Base-by-base conservation (phyloP, 2,113 vertebrate species). In the Boleophthalmus pectinirostris region DNA sequence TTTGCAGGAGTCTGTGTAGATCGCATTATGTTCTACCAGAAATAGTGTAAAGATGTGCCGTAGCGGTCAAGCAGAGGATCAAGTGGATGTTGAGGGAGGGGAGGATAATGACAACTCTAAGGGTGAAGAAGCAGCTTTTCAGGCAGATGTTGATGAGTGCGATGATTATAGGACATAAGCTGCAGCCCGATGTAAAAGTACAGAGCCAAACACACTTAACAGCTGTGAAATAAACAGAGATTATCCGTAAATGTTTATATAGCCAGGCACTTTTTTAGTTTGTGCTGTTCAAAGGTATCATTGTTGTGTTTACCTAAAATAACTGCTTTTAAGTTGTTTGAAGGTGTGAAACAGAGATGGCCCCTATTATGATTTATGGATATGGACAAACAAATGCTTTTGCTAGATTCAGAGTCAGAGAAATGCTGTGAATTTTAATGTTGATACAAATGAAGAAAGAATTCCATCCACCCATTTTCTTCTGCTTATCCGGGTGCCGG, bases 31-130 rank as follows among this genome's bases (percentile, higher is more conserved):
- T 38, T 43, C 73, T 58, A 47, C 16, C 16, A 79, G 72, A 76
- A 69, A 69, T 63, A 81, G 82, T 57, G 68, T 68, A 79, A 64
- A 66, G 77, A 76, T 75, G 29, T 46, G 74, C 82, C 57, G 68
- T 72, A 70, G 74, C 24, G 53, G 81, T 87, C 87, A 82, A 84
- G 70, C 70, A 51, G 75, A 68, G 68, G 78, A 77, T 89, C 80
- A 89, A 90, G 83, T 80, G 84, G 84, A 68, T 76, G 79, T 83
- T 43, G 63, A 56, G 78, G 81, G 80, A 76, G 78, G 85, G 61
- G 72, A 79, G 67, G 75, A 82, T 85, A 82, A 86, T 87, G 78
- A 80, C 43, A 68, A 64, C 68, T 54, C 24, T 56, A 12, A 47
- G 38, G 29, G 69, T 65, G 75, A 25, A 80, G 83, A 71, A 71